Conservation (phyloP, 2,888 invertebrate species). For the Mimumesa dahlbomi region DNA sequence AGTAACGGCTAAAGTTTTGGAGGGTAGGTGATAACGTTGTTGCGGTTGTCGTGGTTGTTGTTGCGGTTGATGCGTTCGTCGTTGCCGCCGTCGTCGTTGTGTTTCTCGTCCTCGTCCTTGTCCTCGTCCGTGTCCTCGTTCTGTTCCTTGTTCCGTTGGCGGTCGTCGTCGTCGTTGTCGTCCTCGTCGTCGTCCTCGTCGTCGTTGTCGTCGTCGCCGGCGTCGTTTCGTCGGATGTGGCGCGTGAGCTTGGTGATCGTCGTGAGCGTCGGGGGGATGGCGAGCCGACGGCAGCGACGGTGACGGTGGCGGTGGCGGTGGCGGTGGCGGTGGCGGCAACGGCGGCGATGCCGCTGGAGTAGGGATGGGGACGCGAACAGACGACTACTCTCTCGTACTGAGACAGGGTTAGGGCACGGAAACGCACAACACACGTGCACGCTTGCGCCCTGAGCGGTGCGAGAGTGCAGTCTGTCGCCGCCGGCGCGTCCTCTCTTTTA, state of each 20-base stretch:
- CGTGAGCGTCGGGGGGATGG: slow-evolving; percentile 45
- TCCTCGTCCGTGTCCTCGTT: slow-evolving; percentile 31
- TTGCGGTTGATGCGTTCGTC: slow-evolving; percentile 26
- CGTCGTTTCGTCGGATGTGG: slow-evolving; percentile 55
- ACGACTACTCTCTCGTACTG: slow-evolving; percentile 63
- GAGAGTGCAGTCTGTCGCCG: slow-evolving; percentile 65
- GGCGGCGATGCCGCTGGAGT: slow-evolving; percentile 53
- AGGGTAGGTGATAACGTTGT: slow-evolving; percentile 20
- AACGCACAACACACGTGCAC: slow-evolving; percentile 71
- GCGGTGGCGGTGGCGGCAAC: slow-evolving; percentile 55
- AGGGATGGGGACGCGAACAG: slow-evolving; percentile 59
- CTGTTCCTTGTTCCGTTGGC: too few relatives aligned
- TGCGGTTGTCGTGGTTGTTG: slow-evolving; percentile 16
- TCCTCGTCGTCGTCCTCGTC: slow-evolving; percentile 37
- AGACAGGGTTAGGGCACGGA: slow-evolving; percentile 67
- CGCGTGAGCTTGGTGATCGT: slow-evolving; percentile 47
- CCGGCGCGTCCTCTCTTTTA: slow-evolving; percentile 49
- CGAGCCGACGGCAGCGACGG: slow-evolving; percentile 46
- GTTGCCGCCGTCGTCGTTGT: slow-evolving; percentile 1
- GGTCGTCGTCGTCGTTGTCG: slow-evolving; percentile 30
- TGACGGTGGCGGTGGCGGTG: slow-evolving; percentile 38
- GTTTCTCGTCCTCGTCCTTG: slow-evolving; percentile 22
- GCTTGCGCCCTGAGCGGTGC: slow-evolving; percentile 67
- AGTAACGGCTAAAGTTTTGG: slow-evolving; percentile 40
- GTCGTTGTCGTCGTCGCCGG: slow-evolving; percentile 42